phyloP scores from a whole-genome alignment of 2,113 vertebrate species.

The Triplophysa siluroides region DNA sequence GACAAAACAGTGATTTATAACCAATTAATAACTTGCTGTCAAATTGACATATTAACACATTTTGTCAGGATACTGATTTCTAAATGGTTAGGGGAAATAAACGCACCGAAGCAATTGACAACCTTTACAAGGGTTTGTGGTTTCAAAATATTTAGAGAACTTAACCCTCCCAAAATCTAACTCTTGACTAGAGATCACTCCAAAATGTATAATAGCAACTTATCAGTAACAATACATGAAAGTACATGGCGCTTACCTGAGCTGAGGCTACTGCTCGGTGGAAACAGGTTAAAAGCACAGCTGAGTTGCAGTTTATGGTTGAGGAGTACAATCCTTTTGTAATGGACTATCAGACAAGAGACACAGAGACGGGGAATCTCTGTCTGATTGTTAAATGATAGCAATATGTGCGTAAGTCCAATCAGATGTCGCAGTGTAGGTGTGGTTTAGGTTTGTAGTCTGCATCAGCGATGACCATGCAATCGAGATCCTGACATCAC shows the following conservation, averaged over 20 bases:
- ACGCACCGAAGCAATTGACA: too few relatives aligned
- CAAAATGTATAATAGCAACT: not conserved
- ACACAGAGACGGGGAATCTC: slow-evolving; percentile 53
- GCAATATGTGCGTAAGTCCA: slow-evolving; percentile 71
- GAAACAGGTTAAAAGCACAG: slow-evolving; percentile 25
- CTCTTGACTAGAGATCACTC: not conserved
- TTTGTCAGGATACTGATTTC: too few relatives aligned
- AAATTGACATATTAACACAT: too few relatives aligned
- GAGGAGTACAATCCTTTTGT: slow-evolving; percentile 34
- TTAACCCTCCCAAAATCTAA: not conserved
- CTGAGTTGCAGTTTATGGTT: slow-evolving; percentile 14
- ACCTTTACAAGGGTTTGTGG: too few relatives aligned
- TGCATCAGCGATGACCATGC: slow-evolving; percentile 49
- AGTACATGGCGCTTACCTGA: slow-evolving; percentile 42
- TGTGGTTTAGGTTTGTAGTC: slow-evolving; percentile 63
- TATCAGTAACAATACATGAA: not conserved
- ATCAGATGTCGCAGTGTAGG: slow-evolving; percentile 73
- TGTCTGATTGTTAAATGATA: slow-evolving; percentile 67
- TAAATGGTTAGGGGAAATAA: too few relatives aligned
- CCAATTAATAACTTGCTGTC: too few relatives aligned
- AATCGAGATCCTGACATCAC: slow-evolving; percentile 58
- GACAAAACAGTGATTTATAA: too few relatives aligned
- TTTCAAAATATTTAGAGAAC: too few relatives aligned
- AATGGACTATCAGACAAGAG: slow-evolving; percentile 47
- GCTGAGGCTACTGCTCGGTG: not conserved